Percentiles rank a stretch among this genome's conserved stretches.
These are phyloP conservation scores for Eledone cirrhosa DNA, from an alignment of 2,888 invertebrate species.

Conservation along the genomic window DNA sequence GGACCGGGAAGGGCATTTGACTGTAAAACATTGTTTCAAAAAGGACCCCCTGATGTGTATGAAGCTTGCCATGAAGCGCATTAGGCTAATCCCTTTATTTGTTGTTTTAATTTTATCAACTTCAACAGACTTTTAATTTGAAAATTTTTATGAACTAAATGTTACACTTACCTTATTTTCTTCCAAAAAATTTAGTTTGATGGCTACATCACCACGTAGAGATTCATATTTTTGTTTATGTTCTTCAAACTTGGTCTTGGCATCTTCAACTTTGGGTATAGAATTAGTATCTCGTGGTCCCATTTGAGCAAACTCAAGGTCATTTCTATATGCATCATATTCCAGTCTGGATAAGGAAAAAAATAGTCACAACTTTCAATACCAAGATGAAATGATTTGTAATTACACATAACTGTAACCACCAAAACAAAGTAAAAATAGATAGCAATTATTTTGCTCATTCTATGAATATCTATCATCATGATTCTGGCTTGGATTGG, in stretches of 20 bases:
- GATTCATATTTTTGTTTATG: constrained; percentile 93
- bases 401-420: too few species aligned
- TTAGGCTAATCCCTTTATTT: too few species aligned
- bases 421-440: too few species aligned
- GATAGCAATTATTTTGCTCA: too few species aligned
- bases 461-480: too few species aligned
- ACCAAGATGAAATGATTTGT: background rate
- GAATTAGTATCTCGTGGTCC: constrained; percentile 56
- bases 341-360: constrained; percentile 75
- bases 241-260: constrained; percentile 82
- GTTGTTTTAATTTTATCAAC: too few species aligned
- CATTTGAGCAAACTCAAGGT: constrained; percentile 84
- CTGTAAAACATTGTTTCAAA: too few species aligned
- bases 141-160: background rate
- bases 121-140: background rate
- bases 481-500: too few species aligned
- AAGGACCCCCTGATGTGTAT: too few species aligned
- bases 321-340: constrained; percentile 96
- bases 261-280: constrained; percentile 77
- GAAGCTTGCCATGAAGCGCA: too few species aligned
- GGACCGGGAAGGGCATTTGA: too few species aligned
- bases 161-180: constrained; percentile 85
- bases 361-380: background rate
- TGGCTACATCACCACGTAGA: constrained; percentile 88
- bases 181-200: constrained; percentile 95